phyloP scores from a whole-genome alignment of 2,888 invertebrate genomes.

The Netelia melanura region DNA sequence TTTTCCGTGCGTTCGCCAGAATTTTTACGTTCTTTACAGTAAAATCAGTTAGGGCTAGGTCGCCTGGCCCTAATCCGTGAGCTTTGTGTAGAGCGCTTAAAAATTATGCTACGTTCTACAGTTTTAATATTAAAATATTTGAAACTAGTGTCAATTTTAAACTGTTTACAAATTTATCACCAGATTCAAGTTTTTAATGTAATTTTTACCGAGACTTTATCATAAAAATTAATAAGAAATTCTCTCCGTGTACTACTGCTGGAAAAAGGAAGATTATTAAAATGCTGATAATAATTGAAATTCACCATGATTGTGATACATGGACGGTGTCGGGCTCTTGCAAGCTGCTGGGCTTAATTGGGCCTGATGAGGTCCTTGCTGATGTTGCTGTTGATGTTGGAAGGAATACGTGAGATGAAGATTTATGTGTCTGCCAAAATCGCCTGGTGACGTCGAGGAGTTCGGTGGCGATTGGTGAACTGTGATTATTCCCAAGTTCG shows the following conservation, averaged over 20 bases:
- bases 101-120: too few relatives aligned
- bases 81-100: too few relatives aligned
- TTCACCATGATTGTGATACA: constrained; percentile 83
- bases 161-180: too few relatives aligned
- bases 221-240: too few relatives aligned
- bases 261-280: background rate
- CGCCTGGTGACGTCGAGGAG: constrained; percentile 77
- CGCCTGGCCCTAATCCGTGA: too few relatives aligned
- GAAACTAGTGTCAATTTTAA: too few relatives aligned
- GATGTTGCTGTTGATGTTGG: constrained; percentile 90
- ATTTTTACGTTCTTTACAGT: too few relatives aligned
- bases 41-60: too few relatives aligned
- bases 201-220: too few relatives aligned
- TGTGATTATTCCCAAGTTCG: background rate
- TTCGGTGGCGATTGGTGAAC: constrained; percentile 80
- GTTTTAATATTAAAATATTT: too few relatives aligned
- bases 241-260: background rate
- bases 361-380: constrained; percentile 75
- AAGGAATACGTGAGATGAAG: constrained; percentile 95
- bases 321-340: constrained; percentile 83
- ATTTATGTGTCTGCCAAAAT: constrained; percentile 94
- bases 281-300: background rate
- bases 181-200: too few relatives aligned
- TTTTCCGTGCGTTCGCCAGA: too few relatives aligned
- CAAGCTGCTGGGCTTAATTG: constrained; percentile 81